Evolutionary conservation across 2,888 invertebrate genomes (phyloP).

Genomic region (Psococerastis gibbosa): DNA sequence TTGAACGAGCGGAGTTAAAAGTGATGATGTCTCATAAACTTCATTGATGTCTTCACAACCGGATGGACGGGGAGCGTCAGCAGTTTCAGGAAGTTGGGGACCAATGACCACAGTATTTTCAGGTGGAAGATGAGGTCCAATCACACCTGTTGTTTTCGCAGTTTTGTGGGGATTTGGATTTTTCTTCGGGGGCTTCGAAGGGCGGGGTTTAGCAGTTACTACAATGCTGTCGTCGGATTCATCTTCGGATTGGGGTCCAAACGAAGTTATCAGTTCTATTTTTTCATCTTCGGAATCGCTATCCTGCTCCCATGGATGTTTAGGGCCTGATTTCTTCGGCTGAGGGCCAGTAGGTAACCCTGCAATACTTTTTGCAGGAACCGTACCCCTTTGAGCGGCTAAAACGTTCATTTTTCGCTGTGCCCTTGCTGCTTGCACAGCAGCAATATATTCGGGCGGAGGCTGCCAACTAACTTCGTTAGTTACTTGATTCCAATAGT

Average conservation of each 20-base stretch:
- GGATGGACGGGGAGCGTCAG: neutral
- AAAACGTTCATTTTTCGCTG: conserved; percentile 10
- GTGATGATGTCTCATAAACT: conserved; percentile 11
- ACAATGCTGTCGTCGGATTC: conserved; percentile 32
- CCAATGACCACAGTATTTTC: conserved; percentile 8
- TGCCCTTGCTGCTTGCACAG: conserved; percentile 13
- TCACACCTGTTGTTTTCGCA: neutral
- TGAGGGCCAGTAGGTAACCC: conserved; percentile 18
- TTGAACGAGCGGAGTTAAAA: conserved; percentile 12
- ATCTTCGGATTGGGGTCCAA: conserved; percentile 30
- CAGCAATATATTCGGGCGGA: conserved; percentile 29
- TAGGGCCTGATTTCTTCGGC: conserved; percentile 18
- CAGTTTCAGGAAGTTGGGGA: neutral
- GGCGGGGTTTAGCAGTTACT: conserved; percentile 17
- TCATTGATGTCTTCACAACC: neutral
- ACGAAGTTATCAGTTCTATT: conserved; percentile 37
- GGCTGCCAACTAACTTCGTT: conserved; percentile 45
- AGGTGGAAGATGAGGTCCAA: conserved; percentile 10
- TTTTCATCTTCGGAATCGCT: conserved; percentile 31
- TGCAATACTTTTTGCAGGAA: neutral
- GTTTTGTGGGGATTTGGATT: conserved; percentile 13
- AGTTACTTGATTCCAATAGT: conserved; percentile 43
- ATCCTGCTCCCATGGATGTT: conserved; percentile 17
- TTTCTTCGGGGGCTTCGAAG: conserved; percentile 14
- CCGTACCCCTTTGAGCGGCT: conserved; percentile 7